phyloP scores from a whole-genome alignment of 2,888 invertebrate species.

The Dasypolia templi region DNA sequence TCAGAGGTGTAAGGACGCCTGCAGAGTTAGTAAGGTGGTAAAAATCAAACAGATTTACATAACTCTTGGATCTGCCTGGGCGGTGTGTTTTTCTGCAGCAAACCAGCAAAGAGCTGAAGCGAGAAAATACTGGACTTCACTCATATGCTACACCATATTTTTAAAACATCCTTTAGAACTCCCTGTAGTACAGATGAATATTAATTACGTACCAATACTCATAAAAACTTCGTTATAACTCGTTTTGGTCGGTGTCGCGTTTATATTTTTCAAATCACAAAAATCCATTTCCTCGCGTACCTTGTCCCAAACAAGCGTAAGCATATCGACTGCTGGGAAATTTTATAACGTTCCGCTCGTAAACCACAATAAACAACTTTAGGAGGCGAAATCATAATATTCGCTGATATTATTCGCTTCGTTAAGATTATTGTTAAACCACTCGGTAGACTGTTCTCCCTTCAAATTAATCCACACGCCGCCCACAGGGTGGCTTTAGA shows the following conservation, averaged over 20 bases:
- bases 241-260: background rate
- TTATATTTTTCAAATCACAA: slow-evolving; percentile 31
- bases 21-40: background rate
- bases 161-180: background rate
- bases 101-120: slow-evolving; percentile 6
- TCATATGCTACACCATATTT: slow-evolving; percentile 1
- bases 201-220: slow-evolving; percentile 17
- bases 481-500: slow-evolving; percentile 20
- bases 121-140: slow-evolving; percentile 2
- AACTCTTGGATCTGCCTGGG: slow-evolving; percentile 3
- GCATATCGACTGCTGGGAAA: background rate
- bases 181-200: background rate
- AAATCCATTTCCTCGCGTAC: slow-evolving; percentile 18
- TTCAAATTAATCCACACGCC: slow-evolving; percentile 18
- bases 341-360: slow-evolving; percentile 3
- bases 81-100: background rate
- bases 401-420: slow-evolving; percentile 2
- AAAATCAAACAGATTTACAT: slow-evolving; percentile 24
- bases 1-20: background rate
- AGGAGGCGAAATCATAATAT: slow-evolving; percentile 12
- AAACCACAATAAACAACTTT: slow-evolving; percentile 11
- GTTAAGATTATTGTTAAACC: background rate
- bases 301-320: slow-evolving; percentile 17
- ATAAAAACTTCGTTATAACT: slow-evolving; percentile 36
- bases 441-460: background rate